Conservation (phyloP, 1,140 invertebrate genomes). For the Marisa cornuarietis region DNA sequence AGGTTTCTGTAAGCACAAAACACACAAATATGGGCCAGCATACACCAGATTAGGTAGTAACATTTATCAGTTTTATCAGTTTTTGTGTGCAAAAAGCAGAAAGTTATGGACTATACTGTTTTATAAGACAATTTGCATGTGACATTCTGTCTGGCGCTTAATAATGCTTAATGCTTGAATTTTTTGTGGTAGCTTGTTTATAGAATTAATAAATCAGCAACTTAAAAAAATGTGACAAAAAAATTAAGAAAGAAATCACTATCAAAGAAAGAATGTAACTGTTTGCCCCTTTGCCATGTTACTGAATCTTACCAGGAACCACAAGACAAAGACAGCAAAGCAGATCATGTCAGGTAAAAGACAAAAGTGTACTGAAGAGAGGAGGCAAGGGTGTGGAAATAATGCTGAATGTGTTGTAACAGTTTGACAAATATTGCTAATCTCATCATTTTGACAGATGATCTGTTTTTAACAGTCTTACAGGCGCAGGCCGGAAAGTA, state of each 20-base stretch:
- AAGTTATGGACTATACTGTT: not conserved
- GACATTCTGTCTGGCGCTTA: too few relatives aligned
- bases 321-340: too few relatives aligned
- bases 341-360: not conserved
- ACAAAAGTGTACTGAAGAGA: not conserved
- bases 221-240: not conserved
- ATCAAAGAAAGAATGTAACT: not conserved
- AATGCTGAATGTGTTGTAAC: not conserved
- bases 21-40: too few relatives aligned
- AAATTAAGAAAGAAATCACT: not conserved
- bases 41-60: not conserved
- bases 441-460: not conserved
- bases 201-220: not conserved
- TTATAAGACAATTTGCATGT: not conserved
- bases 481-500: constrained; percentile 45
- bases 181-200: not conserved
- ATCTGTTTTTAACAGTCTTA: constrained; percentile 13
- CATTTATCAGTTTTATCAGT: not conserved
- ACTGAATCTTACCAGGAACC: too few relatives aligned
- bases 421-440: not conserved
- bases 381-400: not conserved
- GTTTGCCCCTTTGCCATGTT: too few relatives aligned
- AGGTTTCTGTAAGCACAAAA: constrained; percentile 45
- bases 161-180: too few relatives aligned
- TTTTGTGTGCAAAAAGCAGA: not conserved